Percentiles rank a stretch among this genome's conserved stretches.
These are phyloP conservation scores for Sphaerodactylus townsendi DNA, from an alignment of 2,113 vertebrate genomes.

Conservation along the genomic window DNA sequence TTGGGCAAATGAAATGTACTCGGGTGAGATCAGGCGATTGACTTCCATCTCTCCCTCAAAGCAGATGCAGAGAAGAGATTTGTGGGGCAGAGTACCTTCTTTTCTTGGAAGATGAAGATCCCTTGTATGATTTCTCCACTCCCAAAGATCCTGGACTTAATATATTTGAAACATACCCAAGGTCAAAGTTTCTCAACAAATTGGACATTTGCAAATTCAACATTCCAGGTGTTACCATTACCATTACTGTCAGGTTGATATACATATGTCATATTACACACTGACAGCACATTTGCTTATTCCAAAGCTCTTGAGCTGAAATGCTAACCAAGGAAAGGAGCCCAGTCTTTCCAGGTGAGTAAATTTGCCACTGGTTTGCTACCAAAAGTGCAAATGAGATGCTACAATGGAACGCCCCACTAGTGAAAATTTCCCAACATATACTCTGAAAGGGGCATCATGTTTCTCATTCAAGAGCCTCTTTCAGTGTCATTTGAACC, in stretches of 20 bases:
- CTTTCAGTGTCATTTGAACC: too few species aligned
- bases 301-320: neutral
- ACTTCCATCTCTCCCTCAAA: too few species aligned
- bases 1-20: too few species aligned
- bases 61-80: too few species aligned
- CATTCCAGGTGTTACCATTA: neutral
- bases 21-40: too few species aligned
- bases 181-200: neutral
- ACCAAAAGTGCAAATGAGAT: neutral
- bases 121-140: too few species aligned
- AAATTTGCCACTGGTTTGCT: neutral
- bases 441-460: neutral
- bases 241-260: neutral
- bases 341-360: too few species aligned
- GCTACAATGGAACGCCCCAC: neutral
- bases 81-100: neutral
- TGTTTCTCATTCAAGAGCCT: too few species aligned
- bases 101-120: neutral
- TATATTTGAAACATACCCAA: neutral
- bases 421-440: neutral
- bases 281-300: neutral
- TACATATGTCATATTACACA: neutral
- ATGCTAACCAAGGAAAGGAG: neutral
- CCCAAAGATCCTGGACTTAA: neutral
- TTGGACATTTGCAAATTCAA: neutral